Base-by-base conservation (phyloP, 2,888 invertebrate species). In the Sericinus montela region DNA sequence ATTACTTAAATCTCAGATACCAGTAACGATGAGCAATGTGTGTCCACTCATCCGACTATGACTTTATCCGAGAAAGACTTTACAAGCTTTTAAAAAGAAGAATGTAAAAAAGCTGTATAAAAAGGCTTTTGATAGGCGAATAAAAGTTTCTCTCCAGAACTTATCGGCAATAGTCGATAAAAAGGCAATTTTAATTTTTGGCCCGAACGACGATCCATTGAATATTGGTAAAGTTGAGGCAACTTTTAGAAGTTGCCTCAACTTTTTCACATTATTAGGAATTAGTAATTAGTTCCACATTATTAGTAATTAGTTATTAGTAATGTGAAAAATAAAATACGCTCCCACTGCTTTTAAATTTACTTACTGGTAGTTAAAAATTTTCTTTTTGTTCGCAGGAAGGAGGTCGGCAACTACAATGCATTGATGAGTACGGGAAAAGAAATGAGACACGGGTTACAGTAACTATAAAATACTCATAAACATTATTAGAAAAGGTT, bases 361-460 rank as follows among this genome's bases (percentile, higher is more conserved):
- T 44, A 47, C 52, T 58, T 56, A 45, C 41, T 42, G 52, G 59
- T 59, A 64, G 44, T 59, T 56, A 67, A 65, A 57, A 61, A 49
- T 57, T 54, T 49, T n/a, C n/a, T 43, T 39, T 56, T 74, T 78
- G 74, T 76, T 64, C 65, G 29, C 77, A 78, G 78, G 56, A 56
- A 53, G 39, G 56, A 48, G 42, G 37, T 35, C 39, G 45, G 40
- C 42, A 28, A 48, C 29, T 34, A 60, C 57, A 48, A 54, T 45
- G 51, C 51, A 51, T 58, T 40, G 28, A 9, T 51, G 58, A 54
- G 55, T 44, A 57, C 54, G 51, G 48, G 49, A 45, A 51, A 55
- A 57, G 64, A 56, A 65, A 62, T 54, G 55, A 54, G 41, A 39
- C 41, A 58, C 56, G 16, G 54, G 29, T 28, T 23, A 44, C 52